Base-by-base conservation (phyloP, 2,797 vertebrate genomes). In the Odontamblyopus lacepedii region DNA sequence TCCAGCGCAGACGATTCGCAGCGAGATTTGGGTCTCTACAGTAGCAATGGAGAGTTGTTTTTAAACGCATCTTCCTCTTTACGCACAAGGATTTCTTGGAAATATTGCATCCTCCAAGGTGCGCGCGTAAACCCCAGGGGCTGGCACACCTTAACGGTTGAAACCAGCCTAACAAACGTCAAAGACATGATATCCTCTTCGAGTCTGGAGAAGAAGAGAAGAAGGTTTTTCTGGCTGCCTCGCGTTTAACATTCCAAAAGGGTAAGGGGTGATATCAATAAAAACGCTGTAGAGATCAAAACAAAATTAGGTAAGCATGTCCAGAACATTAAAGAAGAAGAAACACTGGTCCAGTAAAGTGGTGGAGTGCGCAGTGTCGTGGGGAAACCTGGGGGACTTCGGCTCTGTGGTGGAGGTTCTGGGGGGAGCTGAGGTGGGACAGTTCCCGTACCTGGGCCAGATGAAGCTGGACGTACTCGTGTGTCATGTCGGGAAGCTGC, bases 271-370 rank as follows among this genome's bases (percentile, higher is more conserved):
- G 32, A 8, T 56, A 71, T 61, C 69, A 44, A 27, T 68, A 68
- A 26, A 64, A 76, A 74, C 63, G 67, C 51, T 61, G n/a, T 16
- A 63, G 48, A 73, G 67, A 1, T 65, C 23, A 18, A 18, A 41
- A 63, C 19, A 53, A 8, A 59, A 32, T 77, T 50, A 63, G 77
- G 63, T 8, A 63, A 83, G 13, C 81, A 98, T 98, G 97, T 98
- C 97, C 88, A 96, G 96, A 84, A 97, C 97, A 48, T 93, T 98
- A 92, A 97, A 97, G 90, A 97, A 96, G 94, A 97, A 96, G 94
- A 97, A 96, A 92, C 97, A 98, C 91, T 98, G 97, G 97, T 94
- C 96, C 74, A 90, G 94, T 78, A 98, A 97, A 92, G 96, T 98
- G 92, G 96, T 97, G 94, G 97, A 98, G 93, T 96, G 95, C 83